phyloP scores from a whole-genome alignment of 2,888 invertebrate genomes.

The Mesopsocus fuscifrons region DNA sequence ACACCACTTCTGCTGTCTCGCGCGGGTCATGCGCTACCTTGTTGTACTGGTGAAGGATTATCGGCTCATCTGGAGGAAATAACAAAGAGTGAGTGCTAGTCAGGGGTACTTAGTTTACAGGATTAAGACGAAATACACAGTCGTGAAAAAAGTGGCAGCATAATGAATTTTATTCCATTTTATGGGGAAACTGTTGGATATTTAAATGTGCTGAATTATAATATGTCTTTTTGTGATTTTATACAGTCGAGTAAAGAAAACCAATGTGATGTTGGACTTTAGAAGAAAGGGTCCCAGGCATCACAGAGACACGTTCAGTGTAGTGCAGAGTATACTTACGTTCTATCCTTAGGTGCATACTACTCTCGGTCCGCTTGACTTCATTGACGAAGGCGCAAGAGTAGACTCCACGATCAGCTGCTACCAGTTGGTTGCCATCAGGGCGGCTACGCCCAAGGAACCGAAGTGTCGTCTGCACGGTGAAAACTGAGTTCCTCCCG shows the following conservation, averaged over 20 bases:
- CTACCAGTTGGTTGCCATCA: conserved; percentile 53
- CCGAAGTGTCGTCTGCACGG: conserved; percentile 61
- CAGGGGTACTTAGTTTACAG: too few species aligned
- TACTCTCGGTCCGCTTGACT: conserved; percentile 69
- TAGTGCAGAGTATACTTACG: conserved; percentile 43
- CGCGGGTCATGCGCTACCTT: conserved; percentile 74
- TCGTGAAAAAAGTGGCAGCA: background rate
- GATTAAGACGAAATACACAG: conserved; percentile 1
- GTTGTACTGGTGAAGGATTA: conserved; percentile 64
- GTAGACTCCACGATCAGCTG: conserved; percentile 72
- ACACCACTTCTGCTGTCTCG: conserved; percentile 71
- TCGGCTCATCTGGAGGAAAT: conserved; percentile 51
- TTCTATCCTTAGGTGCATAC: conserved; percentile 80
- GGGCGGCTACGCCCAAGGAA: conserved; percentile 65
- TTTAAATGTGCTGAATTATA: too few species aligned
- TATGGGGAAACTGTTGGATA: too few species aligned
- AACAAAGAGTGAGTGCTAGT: conserved; percentile 9
- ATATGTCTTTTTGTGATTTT: too few species aligned
- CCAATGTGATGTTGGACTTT: too few species aligned
- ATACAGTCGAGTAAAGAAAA: conserved; percentile 9
- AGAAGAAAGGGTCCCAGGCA: too few species aligned
- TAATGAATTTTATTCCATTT: too few species aligned
- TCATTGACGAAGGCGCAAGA: conserved; percentile 78
- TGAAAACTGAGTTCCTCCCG: conserved; percentile 58
- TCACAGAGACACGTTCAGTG: too few species aligned